Base-by-base conservation (phyloP, 2,113 vertebrate species). In the Neolamprologus modestus region DNA sequence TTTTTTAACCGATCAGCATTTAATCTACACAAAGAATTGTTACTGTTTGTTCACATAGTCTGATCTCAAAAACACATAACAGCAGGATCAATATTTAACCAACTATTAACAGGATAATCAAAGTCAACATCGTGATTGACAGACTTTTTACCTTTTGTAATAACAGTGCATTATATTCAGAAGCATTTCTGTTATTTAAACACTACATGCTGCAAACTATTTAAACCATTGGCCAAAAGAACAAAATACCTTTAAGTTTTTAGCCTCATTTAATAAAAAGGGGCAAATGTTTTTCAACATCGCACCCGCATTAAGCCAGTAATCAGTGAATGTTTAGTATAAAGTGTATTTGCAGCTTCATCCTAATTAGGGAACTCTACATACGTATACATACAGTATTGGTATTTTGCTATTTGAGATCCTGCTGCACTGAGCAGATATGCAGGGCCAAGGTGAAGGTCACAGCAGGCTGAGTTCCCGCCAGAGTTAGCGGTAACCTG, bases 361-460 rank as follows among this genome's bases (percentile, higher is more conserved):
- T 33, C 45, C 26, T 52, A 31, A 31, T 78, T 52, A 78, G 73
- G 45, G 45, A 52, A 50, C 26, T 33, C 73, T 52, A 78, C 73
- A 78, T 52, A 52, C 2, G 6, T 78, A 52, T 78, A 52, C 26
- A 78, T 78, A 78, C 26, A 52, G 73, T 52, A 78, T 52, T 33
- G 73, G 73, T 78, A 78, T 78, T 78, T 78, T 78, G 73, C 26
- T 78, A 52, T 78, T 52, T 78, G 85, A 59, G 84, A 88, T 88
- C 93, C 57, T 95, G 95, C 94, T 89, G 92, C 89, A 92, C 86
- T 82, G 92, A 89, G 92, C 94, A 93, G 81, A 94, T 93, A 84
- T 90, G 89, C 90, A 86, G 86, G 94, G 87, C 92, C 95, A 95
- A 92, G 92, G 93, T 94, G 88, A 95, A 96, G 95, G 95, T 94